These are phyloP conservation scores for Scaptomyza flava DNA, from an alignment of 2,888 invertebrate species.

Conservation along the genomic window DNA sequence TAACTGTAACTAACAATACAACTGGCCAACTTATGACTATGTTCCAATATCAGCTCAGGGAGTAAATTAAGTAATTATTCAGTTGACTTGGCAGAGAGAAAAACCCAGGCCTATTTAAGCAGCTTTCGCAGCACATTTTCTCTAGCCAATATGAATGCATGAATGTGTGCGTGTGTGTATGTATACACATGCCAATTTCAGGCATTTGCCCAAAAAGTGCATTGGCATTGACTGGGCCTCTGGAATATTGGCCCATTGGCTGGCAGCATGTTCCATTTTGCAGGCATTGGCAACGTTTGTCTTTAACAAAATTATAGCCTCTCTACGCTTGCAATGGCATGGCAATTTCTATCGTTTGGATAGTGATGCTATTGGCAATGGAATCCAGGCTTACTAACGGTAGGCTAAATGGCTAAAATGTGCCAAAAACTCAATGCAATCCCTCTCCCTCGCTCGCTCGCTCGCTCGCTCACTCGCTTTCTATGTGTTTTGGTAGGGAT, in stretches of 20 bases:
- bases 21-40: slow-evolving; percentile 42
- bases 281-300: slow-evolving; percentile 71
- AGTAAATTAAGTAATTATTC: slow-evolving; percentile 77
- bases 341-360: slow-evolving; percentile 30
- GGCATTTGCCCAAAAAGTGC: slow-evolving; percentile 51
- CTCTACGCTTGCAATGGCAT: slow-evolving; percentile 39
- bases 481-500: slow-evolving; percentile 15
- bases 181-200: slow-evolving; percentile 64
- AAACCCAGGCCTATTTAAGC: slow-evolving; percentile 53
- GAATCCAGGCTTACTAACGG: slow-evolving; percentile 25
- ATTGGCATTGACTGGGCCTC: slow-evolving; percentile 44
- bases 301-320: slow-evolving; percentile 75
- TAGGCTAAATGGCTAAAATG: slow-evolving; percentile 54
- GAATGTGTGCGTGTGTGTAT: slow-evolving; percentile 9
- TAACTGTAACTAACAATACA: slow-evolving; percentile 20
- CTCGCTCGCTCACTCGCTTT: not conserved
- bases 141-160: slow-evolving; percentile 48
- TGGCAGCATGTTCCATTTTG: slow-evolving; percentile 59
- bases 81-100: slow-evolving; percentile 62
- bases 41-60: slow-evolving; percentile 29
- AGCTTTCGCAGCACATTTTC: slow-evolving; percentile 38
- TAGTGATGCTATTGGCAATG: slow-evolving; percentile 19
- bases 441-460: not conserved
- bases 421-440: slow-evolving; percentile 61
- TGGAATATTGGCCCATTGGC: slow-evolving; percentile 68